These are phyloP conservation scores for Semnornis frantzii DNA, from an alignment of 2,113 vertebrate genomes.

Conservation along the genomic window DNA sequence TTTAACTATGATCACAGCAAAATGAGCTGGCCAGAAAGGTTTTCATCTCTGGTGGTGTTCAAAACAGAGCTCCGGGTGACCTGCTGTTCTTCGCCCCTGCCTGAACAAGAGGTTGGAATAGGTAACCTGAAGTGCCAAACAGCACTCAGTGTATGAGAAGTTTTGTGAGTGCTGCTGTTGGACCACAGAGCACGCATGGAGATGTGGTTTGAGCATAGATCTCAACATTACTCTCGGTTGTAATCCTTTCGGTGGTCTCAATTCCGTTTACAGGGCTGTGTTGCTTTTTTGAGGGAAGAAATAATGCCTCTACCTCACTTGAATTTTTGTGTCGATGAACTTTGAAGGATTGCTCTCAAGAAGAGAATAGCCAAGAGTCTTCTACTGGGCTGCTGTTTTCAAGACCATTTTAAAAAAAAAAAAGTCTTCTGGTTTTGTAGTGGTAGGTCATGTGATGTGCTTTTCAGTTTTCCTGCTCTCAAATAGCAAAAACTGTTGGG, in stretches of 20 bases:
- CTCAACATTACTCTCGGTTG: neutral
- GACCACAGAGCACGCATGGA: neutral
- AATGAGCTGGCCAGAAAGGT: neutral
- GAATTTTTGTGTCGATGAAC: neutral
- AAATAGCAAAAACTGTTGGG: neutral
- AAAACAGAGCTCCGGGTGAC: neutral
- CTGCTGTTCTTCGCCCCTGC: neutral
- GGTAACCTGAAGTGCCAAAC: neutral
- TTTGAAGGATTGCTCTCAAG: neutral
- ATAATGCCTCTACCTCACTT: neutral
- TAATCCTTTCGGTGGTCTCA: neutral
- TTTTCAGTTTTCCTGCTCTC: neutral
- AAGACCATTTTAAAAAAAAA: neutral
- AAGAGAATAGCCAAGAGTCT: neutral
- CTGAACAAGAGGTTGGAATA: neutral
- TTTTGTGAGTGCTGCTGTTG: neutral
- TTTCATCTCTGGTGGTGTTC: neutral
- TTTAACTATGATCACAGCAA: neutral
- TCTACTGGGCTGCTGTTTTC: neutral
- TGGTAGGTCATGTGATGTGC: neutral
- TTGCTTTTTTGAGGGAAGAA: neutral
- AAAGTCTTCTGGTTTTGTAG: neutral
- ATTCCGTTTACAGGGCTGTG: neutral
- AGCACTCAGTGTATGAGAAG: rapidly evolving
- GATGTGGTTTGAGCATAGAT: neutral